Conservation (phyloP, 2,888 invertebrate genomes). For the Busseola fusca region DNA sequence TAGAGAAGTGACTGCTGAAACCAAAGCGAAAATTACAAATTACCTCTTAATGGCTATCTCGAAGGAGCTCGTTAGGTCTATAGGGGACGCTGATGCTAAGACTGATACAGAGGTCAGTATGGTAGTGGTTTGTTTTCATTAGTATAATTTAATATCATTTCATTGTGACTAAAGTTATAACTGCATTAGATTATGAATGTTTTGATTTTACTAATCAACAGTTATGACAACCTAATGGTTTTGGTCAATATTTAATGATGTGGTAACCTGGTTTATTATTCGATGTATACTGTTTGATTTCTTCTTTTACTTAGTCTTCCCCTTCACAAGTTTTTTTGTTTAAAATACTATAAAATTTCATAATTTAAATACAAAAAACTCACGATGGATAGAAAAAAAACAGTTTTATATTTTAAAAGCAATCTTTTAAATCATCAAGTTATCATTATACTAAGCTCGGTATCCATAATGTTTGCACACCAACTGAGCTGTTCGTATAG, state of each 20-base stretch:
- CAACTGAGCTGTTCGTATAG: not conserved
- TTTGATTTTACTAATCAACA: slow-evolving; percentile 63
- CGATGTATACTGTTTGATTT: not conserved
- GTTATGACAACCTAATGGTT: slow-evolving; percentile 68
- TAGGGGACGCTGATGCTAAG: slow-evolving; percentile 87
- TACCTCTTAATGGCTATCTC: slow-evolving; percentile 88
- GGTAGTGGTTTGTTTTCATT: slow-evolving; percentile 61
- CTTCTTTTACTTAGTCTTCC: not conserved
- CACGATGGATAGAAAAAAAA: not conserved
- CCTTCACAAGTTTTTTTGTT: not conserved
- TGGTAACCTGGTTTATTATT: slow-evolving; percentile 45
- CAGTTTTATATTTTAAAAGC: not conserved
- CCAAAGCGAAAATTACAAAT: slow-evolving; percentile 87
- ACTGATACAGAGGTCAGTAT: slow-evolving; percentile 87
- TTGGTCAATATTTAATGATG: slow-evolving; percentile 62
- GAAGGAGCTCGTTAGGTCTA: slow-evolving; percentile 86
- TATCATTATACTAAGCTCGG: slow-evolving; percentile 1
- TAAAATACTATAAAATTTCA: no score
- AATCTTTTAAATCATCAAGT: slow-evolving; percentile 5
- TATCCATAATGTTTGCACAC: not conserved
- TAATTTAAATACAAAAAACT: not conserved
- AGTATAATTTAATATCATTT: slow-evolving; percentile 48
- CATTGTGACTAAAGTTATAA: slow-evolving; percentile 81
- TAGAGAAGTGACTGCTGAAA: slow-evolving; percentile 78
- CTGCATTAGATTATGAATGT: slow-evolving; percentile 67